Evolutionary conservation across 2,888 invertebrate genomes (phyloP), one percentile per base, ranked within the genome.

Genomic region (Mellilla xanthometata): DNA sequence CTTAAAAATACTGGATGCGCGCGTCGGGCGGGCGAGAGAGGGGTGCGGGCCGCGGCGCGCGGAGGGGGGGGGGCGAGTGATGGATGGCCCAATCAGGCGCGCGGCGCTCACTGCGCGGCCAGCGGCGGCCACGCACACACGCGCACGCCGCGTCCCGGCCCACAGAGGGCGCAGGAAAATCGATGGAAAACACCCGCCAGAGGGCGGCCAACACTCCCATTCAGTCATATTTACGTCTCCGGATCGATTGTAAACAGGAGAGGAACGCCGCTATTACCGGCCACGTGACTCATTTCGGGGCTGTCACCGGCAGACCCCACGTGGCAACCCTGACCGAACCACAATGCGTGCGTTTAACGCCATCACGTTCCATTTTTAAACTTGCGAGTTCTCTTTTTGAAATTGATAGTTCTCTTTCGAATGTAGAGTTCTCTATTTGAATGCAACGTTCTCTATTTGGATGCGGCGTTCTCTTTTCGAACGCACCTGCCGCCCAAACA

Each of bases 81-180:
- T 90, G 90, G 91, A 91, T 91, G 90, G 91, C 88, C 90, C 83
- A 88, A 87, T 87, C 86, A 82, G 85, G 85, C 87, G 81, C 83
- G 85, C 81, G 81, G 82, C 76, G 72, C 78, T 77, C 75, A 80
- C 77, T 84, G 80, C 81, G 82, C 85, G 15, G 15, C 15, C 15
- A 79, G 79, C 76, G 73, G 81, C 71, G 76, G 75, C 69, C 68
- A 4, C 72, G 68, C 72, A 72, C 78, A 71, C 82, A 78, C 83
- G 70, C 70, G 76, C 69, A 66, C 68, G 77, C 69, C 66, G 26
- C 56, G 35, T 33, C 56, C 54, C 57, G 56, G 54, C 64, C 56
- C 49, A 19, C 19, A 3, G 6, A 19, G 6, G 6, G 6, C 19
- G 19, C 24, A 8, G 72, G 72, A 76, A 81, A 83, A 85, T 85